Base-by-base conservation (phyloP, 2,888 invertebrate genomes). In the Callinectes sapidus region DNA sequence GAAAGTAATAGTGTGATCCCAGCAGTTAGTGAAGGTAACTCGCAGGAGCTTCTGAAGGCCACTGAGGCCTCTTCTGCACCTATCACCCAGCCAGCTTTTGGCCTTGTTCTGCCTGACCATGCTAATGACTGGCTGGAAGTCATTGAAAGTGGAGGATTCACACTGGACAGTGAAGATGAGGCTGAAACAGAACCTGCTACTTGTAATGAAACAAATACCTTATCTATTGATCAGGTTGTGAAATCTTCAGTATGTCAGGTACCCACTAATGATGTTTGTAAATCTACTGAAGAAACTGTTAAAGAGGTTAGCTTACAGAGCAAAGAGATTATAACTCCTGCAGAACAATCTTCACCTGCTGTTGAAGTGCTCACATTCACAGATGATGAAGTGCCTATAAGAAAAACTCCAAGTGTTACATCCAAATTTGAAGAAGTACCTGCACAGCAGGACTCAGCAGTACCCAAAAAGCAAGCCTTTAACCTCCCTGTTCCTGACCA, bases 131-230 rank as follows among this genome's bases (percentile, higher is more conserved):
- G 93, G 93, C 18, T 94, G 66, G 90, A 93, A 55, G 91, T 94
- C 32, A 90, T 93, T 55, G 89, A 94, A 42, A 89, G 90, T 18
- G 92, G 92, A 16, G 93, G 92, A 32, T 94, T 94, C 77, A 91
- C 91, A 16, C 77, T 93, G 28, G 92, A 93, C 28, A 92, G 92
- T 89, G 94, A 94, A 90, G 92, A 93, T 61, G 93, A 93, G 35
- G 48, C n/a, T 81, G 61, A 71, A 77, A 48, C 28, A 23, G 32
- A 81, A 3, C 10, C 35, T n/a, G 32, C 35, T 16, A 81, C 81
- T 3, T 66, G n/a, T 66, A 32, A 3, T 89, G 89, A 66, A 66
- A 28, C 23, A 13, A 71, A 18, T 23, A 61, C 18, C 23, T 61
- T 61, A 61, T 23, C 23, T 61, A 23, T 28, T 71, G 71, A 71